These are phyloP conservation scores for Pseudobourletiella spinata DNA, from an alignment of 1,140 invertebrate species.

Conservation along the genomic window DNA sequence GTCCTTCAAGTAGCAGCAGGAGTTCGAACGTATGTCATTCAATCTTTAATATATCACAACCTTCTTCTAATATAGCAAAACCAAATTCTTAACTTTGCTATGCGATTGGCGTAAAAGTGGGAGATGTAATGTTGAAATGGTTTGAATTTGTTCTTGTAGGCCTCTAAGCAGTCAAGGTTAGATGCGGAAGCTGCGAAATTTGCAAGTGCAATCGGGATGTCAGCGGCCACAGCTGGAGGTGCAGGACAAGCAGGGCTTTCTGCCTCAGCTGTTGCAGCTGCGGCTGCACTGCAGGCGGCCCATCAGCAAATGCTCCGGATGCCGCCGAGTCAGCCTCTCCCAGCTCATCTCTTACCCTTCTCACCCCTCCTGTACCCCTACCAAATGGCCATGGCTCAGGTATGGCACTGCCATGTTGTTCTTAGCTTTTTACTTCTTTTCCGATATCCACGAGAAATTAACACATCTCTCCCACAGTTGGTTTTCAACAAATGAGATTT, in stretches of 20 bases:
- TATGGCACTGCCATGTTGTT: constrained; percentile 20
- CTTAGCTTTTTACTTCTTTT: not conserved
- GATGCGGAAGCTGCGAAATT: constrained; percentile 42
- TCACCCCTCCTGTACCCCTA: constrained; percentile 75
- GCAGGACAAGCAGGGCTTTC: constrained; percentile 26
- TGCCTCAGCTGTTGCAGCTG: constrained; percentile 66
- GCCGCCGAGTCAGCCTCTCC: constrained; percentile 42
- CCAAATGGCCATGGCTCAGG: constrained; percentile 72
- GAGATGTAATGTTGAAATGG: no score
- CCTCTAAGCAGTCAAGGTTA: constrained; percentile 34
- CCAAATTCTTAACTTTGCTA: no score
- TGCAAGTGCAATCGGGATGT: constrained; percentile 35
- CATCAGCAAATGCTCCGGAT: constrained; percentile 52
- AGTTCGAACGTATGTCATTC: not conserved
- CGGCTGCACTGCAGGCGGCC: constrained; percentile 46
- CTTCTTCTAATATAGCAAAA: not conserved
- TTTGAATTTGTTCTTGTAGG: constrained; percentile 18
- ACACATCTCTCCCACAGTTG: not conserved
- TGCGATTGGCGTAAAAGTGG: no score
- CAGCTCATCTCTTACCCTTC: constrained; percentile 74
- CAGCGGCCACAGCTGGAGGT: constrained; percentile 31
- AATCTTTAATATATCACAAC: not conserved
- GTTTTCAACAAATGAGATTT: constrained; percentile 1
- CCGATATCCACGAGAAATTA: constrained; percentile 13
- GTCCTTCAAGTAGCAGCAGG: constrained; percentile 12